A percentile compares a stretch with the other conserved stretches of the same genome.
phyloP scores from a whole-genome alignment of 2,113 vertebrate species.

The Casuarius casuarius region DNA sequence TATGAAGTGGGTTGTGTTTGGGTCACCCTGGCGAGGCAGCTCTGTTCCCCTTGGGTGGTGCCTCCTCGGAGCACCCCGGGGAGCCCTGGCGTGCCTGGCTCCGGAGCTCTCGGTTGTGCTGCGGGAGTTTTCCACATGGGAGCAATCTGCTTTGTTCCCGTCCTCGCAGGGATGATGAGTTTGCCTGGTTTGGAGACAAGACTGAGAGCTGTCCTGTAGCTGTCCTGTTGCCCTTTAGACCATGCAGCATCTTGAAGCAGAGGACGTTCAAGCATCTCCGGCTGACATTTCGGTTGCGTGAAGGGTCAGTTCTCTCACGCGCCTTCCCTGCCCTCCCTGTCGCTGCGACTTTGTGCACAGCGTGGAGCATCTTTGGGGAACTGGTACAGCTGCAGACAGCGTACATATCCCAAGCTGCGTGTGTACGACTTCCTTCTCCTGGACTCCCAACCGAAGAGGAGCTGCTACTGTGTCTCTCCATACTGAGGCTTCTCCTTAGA shows the following conservation, averaged over 20 bases:
- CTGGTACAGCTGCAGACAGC: no score
- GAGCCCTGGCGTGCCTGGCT: neutral
- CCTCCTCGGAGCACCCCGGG: neutral
- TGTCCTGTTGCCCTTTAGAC: neutral
- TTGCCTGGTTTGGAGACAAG: neutral
- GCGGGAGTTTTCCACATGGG: neutral
- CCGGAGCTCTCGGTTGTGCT: neutral
- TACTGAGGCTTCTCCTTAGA: no score
- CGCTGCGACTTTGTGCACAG: neutral
- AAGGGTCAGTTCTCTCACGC: neutral
- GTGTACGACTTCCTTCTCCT: no score
- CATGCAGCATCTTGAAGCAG: neutral
- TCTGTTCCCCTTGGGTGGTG: neutral
- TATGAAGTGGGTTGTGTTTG: neutral
- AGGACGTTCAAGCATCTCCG: neutral
- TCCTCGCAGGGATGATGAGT: neutral
- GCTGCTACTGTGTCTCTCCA: no score
- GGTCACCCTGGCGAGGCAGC: neutral
- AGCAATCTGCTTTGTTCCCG: neutral
- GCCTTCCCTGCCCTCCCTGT: neutral
- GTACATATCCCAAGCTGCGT: no score
- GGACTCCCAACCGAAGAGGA: no score
- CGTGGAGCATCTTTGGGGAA: neutral
- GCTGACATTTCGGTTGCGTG: neutral
- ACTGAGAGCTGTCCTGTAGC: neutral